Conservation (phyloP, 2,113 vertebrate species). For the Myanophis thanlyinensis region DNA sequence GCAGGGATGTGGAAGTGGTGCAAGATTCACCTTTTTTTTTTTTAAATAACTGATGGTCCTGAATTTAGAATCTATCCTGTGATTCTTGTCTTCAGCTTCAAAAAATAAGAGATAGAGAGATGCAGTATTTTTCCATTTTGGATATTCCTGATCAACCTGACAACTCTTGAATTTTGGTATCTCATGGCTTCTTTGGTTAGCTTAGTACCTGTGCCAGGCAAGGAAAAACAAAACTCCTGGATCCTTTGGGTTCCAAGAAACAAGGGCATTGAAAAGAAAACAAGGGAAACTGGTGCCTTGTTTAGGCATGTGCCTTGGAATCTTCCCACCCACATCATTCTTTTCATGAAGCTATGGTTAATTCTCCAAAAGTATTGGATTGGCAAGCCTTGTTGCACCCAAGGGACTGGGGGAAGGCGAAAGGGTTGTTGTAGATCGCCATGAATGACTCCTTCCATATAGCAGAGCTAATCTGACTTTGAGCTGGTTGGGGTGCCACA, state of each 20-base stretch:
- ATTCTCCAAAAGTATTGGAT: neutral
- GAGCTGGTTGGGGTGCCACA: neutral
- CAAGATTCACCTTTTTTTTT: neutral
- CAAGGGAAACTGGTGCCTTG: neutral
- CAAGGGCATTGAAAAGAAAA: neutral
- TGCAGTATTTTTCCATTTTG: neutral
- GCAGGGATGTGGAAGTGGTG: neutral
- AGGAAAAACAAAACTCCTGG: neutral
- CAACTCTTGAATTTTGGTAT: neutral
- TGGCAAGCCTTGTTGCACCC: neutral
- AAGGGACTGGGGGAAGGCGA: neutral
- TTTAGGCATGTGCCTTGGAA: neutral
- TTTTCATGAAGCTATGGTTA: neutral
- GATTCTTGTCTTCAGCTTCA: neutral
- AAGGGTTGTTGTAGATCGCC: no score
- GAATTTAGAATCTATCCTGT: neutral
- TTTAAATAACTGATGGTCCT: neutral
- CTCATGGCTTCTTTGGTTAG: neutral
- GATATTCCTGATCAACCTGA: neutral
- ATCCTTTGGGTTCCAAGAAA: neutral
- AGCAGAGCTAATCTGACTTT: neutral
- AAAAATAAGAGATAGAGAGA: neutral
- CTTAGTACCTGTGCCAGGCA: neutral
- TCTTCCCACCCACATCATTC: neutral
- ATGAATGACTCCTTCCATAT: neutral